Evolutionary conservation across 2,113 vertebrate species (phyloP).

Genomic region (Vimba vimba): DNA sequence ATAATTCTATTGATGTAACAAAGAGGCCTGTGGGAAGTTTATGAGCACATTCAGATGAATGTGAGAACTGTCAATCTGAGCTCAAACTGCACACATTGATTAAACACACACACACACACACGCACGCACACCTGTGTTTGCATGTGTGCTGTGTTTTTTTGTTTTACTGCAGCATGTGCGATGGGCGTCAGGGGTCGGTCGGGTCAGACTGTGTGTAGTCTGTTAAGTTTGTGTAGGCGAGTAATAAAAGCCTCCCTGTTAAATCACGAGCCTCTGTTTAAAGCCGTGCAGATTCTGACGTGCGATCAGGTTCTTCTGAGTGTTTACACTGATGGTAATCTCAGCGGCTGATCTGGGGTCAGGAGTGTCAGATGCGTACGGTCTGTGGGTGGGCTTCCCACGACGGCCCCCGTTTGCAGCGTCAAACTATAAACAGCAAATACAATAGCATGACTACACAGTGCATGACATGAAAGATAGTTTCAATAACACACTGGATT

Average conservation of each 20-base stretch:
- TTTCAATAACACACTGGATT: background rate
- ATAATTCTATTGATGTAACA: background rate
- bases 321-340: background rate
- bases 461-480: background rate
- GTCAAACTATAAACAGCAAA: conserved; percentile 53
- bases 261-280: background rate
- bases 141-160: background rate
- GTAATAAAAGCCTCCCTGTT: conserved; percentile 22
- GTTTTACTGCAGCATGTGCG: background rate
- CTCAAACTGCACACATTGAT: background rate
- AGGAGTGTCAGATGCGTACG: background rate
- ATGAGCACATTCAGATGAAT: background rate
- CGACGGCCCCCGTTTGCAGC: conserved; percentile 47
- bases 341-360: background rate
- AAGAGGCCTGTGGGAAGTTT: conserved; percentile 8
- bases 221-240: conserved; percentile 8
- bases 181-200: conserved; percentile 8
- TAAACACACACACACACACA: background rate
- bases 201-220: conserved; percentile 7
- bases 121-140: background rate
- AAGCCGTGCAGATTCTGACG: background rate
- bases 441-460: conserved; percentile 41
- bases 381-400: conserved; percentile 68
- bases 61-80: background rate
- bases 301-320: background rate